Evolutionary conservation across 2,113 vertebrate genomes (phyloP).

Genomic region (Myrmecophaga tridactyla): DNA sequence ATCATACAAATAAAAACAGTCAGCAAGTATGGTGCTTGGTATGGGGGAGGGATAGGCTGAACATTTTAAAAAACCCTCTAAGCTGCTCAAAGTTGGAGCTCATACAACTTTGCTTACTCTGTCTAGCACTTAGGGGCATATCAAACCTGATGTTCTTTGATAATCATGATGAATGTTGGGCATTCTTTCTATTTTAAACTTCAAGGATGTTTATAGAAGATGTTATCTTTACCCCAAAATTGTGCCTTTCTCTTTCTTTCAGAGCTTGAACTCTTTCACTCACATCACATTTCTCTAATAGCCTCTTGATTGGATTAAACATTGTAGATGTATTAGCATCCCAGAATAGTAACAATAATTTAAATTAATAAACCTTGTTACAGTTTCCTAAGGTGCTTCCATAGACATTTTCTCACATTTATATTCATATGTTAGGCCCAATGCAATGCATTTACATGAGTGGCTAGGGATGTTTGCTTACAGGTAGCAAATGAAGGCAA

Average conservation of each 20-base stretch:
- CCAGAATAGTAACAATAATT: not conserved
- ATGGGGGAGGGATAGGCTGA: not conserved
- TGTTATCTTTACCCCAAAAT: not conserved
- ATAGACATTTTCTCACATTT: not conserved
- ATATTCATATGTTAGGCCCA: not conserved
- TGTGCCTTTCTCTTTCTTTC: not conserved
- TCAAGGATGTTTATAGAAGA: not conserved
- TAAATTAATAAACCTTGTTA: not conserved
- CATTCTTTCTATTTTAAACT: slow-evolving; percentile 44
- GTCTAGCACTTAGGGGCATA: not conserved
- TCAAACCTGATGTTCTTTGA: not conserved
- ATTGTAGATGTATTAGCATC: not conserved
- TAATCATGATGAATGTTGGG: not conserved
- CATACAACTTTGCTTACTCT: not conserved
- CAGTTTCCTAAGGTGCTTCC: not conserved
- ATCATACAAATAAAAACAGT: not conserved
- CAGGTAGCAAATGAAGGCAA: slow-evolving; percentile 51
- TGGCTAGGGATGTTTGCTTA: not conserved
- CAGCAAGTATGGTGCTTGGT: not conserved
- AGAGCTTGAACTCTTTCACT: not conserved
- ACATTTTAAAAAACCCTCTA: not conserved
- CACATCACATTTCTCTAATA: not conserved
- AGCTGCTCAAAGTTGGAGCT: not conserved
- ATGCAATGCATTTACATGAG: not conserved
- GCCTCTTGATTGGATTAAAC: not conserved